phyloP scores from a whole-genome alignment of 2,888 invertebrate species.

The Abrostola tripartita region DNA sequence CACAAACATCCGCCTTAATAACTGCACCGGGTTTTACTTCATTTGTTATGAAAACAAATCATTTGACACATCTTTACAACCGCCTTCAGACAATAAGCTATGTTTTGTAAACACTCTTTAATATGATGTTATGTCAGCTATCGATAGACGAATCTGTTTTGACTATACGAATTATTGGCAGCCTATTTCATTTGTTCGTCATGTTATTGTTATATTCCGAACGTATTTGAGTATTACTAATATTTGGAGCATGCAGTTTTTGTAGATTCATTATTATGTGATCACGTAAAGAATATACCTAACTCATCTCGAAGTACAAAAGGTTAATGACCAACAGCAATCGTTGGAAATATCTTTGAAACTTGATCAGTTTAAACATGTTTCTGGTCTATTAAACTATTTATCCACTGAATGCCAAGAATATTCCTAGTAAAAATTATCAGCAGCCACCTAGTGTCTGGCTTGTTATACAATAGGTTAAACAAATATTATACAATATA shows the following conservation, averaged over 20 bases:
- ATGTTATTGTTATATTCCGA: constrained; percentile 39
- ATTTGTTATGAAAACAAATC: constrained; percentile 74
- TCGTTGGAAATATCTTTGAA: too few species aligned
- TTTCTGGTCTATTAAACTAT: too few species aligned
- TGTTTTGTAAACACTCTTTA: constrained; percentile 65
- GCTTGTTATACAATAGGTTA: too few species aligned
- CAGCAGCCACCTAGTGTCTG: too few species aligned
- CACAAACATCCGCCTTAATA: constrained; percentile 81
- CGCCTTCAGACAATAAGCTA: constrained; percentile 57
- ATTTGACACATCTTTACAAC: constrained; percentile 62
- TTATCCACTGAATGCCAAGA: too few species aligned
- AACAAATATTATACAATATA: too few species aligned
- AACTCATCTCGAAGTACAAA: neutral
- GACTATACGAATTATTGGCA: constrained; percentile 53
- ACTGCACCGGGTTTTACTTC: constrained; percentile 53
- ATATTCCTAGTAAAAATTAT: too few species aligned
- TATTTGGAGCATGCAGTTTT: constrained; percentile 12
- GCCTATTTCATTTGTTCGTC: constrained; percentile 40
- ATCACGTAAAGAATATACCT: neutral
- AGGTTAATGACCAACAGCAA: too few species aligned
- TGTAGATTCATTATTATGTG: neutral
- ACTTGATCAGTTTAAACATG: too few species aligned
- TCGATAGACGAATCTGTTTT: constrained; percentile 56
- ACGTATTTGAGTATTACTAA: constrained; percentile 26
- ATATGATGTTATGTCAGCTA: constrained; percentile 52